Conservation (phyloP, 2,888 invertebrate genomes). For the Crepidodera aurea region DNA sequence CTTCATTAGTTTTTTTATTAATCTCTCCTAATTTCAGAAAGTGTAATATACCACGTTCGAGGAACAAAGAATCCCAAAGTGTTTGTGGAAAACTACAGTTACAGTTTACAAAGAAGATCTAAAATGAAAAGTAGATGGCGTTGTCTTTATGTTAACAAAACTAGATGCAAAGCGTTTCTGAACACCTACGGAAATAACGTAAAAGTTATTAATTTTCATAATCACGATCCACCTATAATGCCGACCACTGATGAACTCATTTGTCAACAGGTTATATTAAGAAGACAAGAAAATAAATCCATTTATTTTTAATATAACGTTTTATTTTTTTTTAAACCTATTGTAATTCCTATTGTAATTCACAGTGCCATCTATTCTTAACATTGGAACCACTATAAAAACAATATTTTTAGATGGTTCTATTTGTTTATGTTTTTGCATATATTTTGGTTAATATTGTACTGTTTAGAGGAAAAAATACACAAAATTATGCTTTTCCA, state of each 20-base stretch:
- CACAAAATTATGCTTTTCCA: no score
- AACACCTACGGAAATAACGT: constrained; percentile 43
- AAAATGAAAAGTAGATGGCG: constrained; percentile 45
- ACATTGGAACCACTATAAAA: no score
- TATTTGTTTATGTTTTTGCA: no score
- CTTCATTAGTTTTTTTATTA: no score
- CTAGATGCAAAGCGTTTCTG: constrained; percentile 42
- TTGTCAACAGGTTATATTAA: constrained; percentile 15
- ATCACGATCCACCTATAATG: constrained; percentile 38
- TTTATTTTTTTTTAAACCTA: no score
- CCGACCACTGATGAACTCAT: constrained; percentile 20
- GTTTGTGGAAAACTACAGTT: constrained; percentile 41
- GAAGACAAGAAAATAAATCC: background rate
- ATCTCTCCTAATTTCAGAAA: constrained; percentile 25
- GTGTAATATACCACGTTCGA: constrained; percentile 37
- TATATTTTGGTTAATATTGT: no score
- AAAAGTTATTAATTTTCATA: constrained; percentile 42
- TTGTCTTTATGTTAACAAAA: constrained; percentile 46
- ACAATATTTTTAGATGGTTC: no score
- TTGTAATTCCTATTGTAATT: no score
- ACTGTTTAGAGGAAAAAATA: no score
- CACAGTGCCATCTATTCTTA: no score
- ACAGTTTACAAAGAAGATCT: constrained; percentile 36
- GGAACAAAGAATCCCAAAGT: constrained; percentile 44
- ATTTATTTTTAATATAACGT: background rate